Evolutionary conservation across 2,888 invertebrate species (phyloP), one percentile per base, ranked within the genome.

Genomic region (Unio pictorum): DNA sequence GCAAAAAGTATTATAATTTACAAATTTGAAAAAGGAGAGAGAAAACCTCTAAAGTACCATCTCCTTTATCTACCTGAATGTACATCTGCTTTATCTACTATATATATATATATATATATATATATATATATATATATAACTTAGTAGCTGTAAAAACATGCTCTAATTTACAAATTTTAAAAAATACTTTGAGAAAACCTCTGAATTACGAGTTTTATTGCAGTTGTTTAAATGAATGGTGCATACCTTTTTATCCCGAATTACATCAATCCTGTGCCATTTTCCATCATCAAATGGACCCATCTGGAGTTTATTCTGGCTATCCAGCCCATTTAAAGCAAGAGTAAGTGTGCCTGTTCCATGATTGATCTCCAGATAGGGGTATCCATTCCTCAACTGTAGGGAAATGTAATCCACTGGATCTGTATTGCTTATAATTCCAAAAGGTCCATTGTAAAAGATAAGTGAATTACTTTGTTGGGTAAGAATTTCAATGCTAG

Each of bases 221-320:
- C 45, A 17, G 18, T 23, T n/a, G 54, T 2, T 45, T 1, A 67
- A 61, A 18, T 18, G 8, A 20, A 56, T 18, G 55, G 28, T 15
- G 54, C 73, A 66, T 71, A 88, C 89, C 84, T 84, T 87, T 71
- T 82, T 84, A 20, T 78, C 70, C 34, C 86, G 76, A 89, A 96
- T 96, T 80, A 99, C 93, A 88, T 98, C 98, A 71, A 99, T 92
- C 69, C 96, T 93, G 91, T 99, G 99, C 99, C 99, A 99, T 90
- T 96, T 95, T 4, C 98, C 98, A 88, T 99, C 99, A 88, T 96
- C 96, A 72, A 98, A 91, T 28, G 67, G 74, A 55, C 71, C 65
- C 68, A 84, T 67, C 30, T 67, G 72, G 30, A 68, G 69, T 1
- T 67, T 69, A 4, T 77, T 76, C 6, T 75, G 70, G 18, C 62